Evolutionary conservation across 2,113 vertebrate species (phyloP).

Genomic region (Antidorcas marsupialis): DNA sequence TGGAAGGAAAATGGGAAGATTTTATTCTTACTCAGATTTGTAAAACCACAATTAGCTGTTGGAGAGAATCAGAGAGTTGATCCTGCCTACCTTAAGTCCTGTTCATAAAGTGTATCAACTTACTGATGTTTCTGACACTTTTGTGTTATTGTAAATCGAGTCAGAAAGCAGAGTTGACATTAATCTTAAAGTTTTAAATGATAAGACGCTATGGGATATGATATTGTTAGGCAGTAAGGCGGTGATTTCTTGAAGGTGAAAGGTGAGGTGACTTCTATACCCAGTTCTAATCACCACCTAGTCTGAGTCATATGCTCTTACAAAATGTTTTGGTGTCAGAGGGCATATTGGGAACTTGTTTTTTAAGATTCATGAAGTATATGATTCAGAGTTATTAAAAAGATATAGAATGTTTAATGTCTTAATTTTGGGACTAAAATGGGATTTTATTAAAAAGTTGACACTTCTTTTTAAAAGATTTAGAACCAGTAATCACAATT

Average conservation of each 20-base stretch:
- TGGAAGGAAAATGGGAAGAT: neutral
- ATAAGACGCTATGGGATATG: neutral
- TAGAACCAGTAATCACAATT: neutral
- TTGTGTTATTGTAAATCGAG: neutral
- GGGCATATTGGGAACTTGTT: neutral
- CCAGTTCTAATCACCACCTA: neutral
- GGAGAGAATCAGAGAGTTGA: neutral
- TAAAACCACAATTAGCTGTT: neutral
- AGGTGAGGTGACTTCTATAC: neutral
- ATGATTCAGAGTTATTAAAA: slow-evolving; percentile 1
- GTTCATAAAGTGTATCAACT: neutral
- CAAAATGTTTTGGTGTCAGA: slow-evolving; percentile 19
- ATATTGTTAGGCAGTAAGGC: neutral
- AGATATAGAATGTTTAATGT: neutral
- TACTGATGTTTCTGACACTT: neutral
- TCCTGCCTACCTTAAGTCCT: neutral
- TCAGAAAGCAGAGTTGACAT: neutral
- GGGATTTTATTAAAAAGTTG: neutral
- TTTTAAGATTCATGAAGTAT: neutral
- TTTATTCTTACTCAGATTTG: neutral
- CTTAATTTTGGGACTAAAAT: neutral
- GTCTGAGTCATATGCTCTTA: neutral
- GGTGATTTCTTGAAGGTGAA: neutral
- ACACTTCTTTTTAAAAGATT: neutral
- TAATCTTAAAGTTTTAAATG: neutral